phyloP scores from a whole-genome alignment of 2,888 invertebrate genomes.

The Itoplectis maculator region DNA sequence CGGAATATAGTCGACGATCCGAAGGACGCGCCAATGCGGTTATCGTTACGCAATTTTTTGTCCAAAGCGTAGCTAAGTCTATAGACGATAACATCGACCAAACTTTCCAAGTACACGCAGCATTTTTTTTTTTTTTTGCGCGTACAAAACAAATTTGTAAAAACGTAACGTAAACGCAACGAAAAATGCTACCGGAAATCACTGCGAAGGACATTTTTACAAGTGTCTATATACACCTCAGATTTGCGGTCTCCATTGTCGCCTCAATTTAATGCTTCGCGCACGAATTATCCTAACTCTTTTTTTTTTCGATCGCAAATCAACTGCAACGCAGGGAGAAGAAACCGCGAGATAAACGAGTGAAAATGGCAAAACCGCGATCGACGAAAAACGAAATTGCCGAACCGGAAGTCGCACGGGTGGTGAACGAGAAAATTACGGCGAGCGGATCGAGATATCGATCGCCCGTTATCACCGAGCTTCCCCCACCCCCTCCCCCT shows the following conservation, averaged over 20 bases:
- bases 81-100: slow-evolving; percentile 45
- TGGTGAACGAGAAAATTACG: slow-evolving; percentile 8
- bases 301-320: too few species aligned
- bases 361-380: slow-evolving; percentile 7
- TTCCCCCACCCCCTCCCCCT: neutral
- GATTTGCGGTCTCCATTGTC: too few species aligned
- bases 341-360: neutral
- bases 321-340: too few species aligned
- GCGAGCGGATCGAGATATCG: neutral
- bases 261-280: too few species aligned
- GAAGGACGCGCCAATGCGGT: slow-evolving; percentile 51
- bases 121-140: neutral
- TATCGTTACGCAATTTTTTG: slow-evolving; percentile 56
- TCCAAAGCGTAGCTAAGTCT: neutral
- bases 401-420: slow-evolving; percentile 22
- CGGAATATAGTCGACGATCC: slow-evolving; percentile 48
- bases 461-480: too few species aligned
- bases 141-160: too few species aligned
- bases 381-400: slow-evolving; percentile 5
- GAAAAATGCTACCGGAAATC: neutral
- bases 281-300: too few species aligned
- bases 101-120: neutral
- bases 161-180: too few species aligned
- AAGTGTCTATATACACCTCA: too few species aligned
- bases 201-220: neutral